A percentile compares a stretch with the other conserved stretches of the same genome.
Conservation (phyloP, 92 coral and sea anemone genomes). For the Chrysogorgia sp. region DNA sequence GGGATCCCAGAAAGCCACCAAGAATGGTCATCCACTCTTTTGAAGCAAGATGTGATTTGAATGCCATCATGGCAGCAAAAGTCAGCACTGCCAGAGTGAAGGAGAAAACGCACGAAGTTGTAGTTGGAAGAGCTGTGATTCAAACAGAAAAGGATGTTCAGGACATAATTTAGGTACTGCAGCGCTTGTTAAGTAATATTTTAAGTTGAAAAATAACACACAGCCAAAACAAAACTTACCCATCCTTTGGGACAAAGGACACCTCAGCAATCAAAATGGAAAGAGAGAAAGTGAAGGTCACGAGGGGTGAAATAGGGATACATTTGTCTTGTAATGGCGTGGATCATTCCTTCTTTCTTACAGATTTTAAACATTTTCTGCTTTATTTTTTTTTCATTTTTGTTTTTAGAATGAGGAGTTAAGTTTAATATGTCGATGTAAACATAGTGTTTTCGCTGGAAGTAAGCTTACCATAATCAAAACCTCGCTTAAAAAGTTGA, state of each 20-base stretch:
- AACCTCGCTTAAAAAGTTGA: not conserved
- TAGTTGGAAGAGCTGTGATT: constrained; percentile 86
- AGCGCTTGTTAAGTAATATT: not conserved
- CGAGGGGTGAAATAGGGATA: not conserved
- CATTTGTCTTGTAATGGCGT: no score
- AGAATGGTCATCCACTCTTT: constrained; percentile 98
- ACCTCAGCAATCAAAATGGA: constrained; percentile 20
- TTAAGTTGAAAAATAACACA: not conserved
- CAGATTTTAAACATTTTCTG: no score
- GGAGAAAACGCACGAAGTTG: constrained; percentile 89
- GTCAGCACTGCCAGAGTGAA: constrained; percentile 87
- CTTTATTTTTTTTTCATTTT: no score
- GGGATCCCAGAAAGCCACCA: constrained; percentile 99
- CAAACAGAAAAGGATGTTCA: not conserved
- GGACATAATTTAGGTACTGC: not conserved
- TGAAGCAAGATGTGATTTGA: constrained; percentile 89
- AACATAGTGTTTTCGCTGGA: no score
- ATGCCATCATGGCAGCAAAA: constrained; percentile 96
- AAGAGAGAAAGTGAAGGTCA: constrained; percentile 8
- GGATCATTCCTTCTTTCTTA: no score
- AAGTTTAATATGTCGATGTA: no score
- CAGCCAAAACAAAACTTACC: constrained; percentile 3
- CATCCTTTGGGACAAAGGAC: constrained; percentile 2
- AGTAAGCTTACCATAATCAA: no score
- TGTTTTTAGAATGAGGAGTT: no score